Evolutionary conservation across 2,113 vertebrate species (phyloP).

Genomic region (Ptyas mucosa): DNA sequence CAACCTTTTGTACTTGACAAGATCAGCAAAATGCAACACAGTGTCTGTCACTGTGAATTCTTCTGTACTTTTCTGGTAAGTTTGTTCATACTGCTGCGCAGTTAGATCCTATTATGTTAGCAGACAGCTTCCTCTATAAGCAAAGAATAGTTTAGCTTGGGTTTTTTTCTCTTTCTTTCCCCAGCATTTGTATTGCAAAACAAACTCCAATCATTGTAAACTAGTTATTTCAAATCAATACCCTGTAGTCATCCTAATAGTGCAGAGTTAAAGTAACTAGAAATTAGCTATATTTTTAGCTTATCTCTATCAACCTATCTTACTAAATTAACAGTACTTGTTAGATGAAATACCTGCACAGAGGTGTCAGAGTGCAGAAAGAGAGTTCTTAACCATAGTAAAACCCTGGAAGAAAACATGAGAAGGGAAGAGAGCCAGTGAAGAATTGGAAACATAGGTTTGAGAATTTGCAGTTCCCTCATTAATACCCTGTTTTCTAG

Average conservation of each 20-base stretch:
- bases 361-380: background rate
- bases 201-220: background rate
- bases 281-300: background rate
- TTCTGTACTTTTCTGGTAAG: slow-evolving; percentile 54
- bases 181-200: slow-evolving; percentile 28
- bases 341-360: background rate
- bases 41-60: slow-evolving; percentile 36
- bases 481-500: background rate
- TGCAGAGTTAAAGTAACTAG: background rate
- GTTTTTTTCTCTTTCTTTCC: background rate
- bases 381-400: background rate
- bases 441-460: background rate
- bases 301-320: background rate
- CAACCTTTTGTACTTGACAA: slow-evolving; percentile 39
- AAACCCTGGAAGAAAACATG: background rate
- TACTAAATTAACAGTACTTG: background rate
- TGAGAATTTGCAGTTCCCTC: background rate
- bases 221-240: background rate
- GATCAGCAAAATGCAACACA: slow-evolving; percentile 27
- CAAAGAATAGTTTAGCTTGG: slow-evolving; percentile 35
- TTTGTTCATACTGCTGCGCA: slow-evolving; percentile 16
- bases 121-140: slow-evolving; percentile 12
- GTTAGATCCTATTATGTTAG: slow-evolving; percentile 48
- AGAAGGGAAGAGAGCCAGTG: background rate
- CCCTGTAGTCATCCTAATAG: background rate